Evolutionary conservation across 2,797 vertebrate species (phyloP).

Genomic region (Melanotaenia parkinsoni): DNA sequence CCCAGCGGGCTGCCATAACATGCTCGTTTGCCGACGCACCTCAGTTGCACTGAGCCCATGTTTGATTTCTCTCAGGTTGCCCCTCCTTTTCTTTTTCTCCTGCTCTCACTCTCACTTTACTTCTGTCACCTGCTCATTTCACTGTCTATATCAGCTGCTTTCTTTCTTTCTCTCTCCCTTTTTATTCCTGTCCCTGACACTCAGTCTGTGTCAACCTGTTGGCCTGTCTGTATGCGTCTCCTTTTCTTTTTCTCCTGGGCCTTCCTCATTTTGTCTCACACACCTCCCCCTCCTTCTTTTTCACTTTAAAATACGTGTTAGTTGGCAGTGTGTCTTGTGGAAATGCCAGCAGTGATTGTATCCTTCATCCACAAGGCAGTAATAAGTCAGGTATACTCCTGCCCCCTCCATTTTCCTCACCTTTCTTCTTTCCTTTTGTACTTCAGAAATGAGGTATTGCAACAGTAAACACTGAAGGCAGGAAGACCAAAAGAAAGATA

Average conservation of each 20-base stretch:
- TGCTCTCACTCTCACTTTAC: slow-evolving; percentile 70
- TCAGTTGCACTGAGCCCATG: slow-evolving; percentile 80
- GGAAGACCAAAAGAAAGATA: slow-evolving; percentile 46
- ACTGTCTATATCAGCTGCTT: slow-evolving; percentile 66
- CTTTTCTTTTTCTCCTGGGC: slow-evolving; percentile 53
- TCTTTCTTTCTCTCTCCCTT: slow-evolving; percentile 44
- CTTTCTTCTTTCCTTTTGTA: slow-evolving; percentile 59
- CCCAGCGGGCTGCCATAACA: slow-evolving; percentile 84
- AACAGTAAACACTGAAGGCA: slow-evolving; percentile 61
- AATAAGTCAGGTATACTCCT: slow-evolving; percentile 70
- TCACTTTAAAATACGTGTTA: slow-evolving; percentile 79
- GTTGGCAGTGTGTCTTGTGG: slow-evolving; percentile 76
- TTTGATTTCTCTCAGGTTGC: slow-evolving; percentile 86
- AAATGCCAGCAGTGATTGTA: slow-evolving; percentile 80
- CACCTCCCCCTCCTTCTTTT: slow-evolving; percentile 57
- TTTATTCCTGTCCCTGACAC: slow-evolving; percentile 59
- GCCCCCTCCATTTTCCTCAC: slow-evolving; percentile 62
- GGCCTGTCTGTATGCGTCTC: slow-evolving; percentile 65
- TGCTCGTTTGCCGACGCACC: slow-evolving; percentile 83
- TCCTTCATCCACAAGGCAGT: slow-evolving; percentile 75
- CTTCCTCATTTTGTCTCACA: slow-evolving; percentile 48
- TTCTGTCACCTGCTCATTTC: slow-evolving; percentile 77
- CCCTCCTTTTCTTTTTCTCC: slow-evolving; percentile 67
- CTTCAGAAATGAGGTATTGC: slow-evolving; percentile 62
- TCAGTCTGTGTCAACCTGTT: slow-evolving; percentile 64